These are phyloP conservation scores for Styela plicata DNA, from an alignment of 23 tunicate species.

Conservation along the genomic window DNA sequence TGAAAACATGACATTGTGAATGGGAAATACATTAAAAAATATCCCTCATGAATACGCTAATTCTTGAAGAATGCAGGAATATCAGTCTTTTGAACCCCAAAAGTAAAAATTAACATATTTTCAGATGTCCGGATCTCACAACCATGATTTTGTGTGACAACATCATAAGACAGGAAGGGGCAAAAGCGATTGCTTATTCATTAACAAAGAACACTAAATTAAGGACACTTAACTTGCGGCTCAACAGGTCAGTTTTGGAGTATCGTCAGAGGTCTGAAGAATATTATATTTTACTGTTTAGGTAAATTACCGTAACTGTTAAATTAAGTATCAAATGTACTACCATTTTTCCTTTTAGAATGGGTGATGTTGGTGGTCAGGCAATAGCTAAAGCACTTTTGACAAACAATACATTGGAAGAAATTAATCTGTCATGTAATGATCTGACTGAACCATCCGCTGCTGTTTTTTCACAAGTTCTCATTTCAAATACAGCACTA, in stretches of 20 bases:
- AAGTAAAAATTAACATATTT: no score
- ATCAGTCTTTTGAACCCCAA: no score
- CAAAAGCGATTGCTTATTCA: slow-evolving; percentile 82
- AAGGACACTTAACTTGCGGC: slow-evolving; percentile 48
- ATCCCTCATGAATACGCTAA: no score
- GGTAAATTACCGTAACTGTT: background rate
- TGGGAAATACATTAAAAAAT: no score
- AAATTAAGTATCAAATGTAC: no score
- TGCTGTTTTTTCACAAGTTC: slow-evolving; percentile 70
- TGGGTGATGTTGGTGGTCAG: slow-evolving; percentile 93
- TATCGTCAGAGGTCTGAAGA: no score
- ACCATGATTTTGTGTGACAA: slow-evolving; percentile 66
- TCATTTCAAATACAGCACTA: slow-evolving; percentile 52
- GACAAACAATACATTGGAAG: slow-evolving; percentile 54
- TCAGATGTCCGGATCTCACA: slow-evolving; percentile 79
- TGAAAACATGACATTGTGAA: no score
- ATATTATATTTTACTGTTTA: background rate
- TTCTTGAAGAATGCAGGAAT: no score
- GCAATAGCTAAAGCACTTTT: slow-evolving; percentile 63
- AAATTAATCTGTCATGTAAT: slow-evolving; percentile 57
- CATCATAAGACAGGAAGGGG: slow-evolving; percentile 71
- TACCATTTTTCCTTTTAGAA: slow-evolving; percentile 14
- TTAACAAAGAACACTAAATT: slow-evolving; percentile 58
- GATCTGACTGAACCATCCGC: slow-evolving; percentile 85
- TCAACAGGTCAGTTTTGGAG: slow-evolving; percentile 80